Base-by-base conservation (phyloP, 2,888 invertebrate species). In the Mylabris sibirica region DNA sequence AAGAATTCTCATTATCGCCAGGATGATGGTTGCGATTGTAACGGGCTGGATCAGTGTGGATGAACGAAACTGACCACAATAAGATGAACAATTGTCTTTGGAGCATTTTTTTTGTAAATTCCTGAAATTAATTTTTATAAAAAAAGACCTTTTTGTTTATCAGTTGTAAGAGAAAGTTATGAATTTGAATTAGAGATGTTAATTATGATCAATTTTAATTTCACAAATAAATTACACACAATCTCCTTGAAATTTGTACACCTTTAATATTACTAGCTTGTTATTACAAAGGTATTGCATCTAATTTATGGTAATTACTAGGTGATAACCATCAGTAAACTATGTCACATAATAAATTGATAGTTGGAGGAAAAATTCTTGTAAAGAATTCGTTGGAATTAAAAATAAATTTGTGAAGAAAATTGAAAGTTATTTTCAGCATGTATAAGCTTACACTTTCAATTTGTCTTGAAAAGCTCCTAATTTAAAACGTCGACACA, bases 1-100 rank as follows among this genome's bases (percentile, higher is more conserved):
- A 65, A 11, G 71, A 69, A 60, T 76, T 78, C 41, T 76, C 77
- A 60, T 74, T 71, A 49, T 77, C 75, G 60, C 69, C 75, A 22
- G 4, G 72, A n/a, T 69, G 71, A 63, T 67, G 68, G 34, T 68
- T 68, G 59, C 49, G 49, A 53, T 57, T 63, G 20, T 65, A 59
- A 44, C 71, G 62, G 12, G 57, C 5, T 14, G 57, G 57, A 24
- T 57, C 57, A 12, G 57, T 12, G 9, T 57, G 12, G 8, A 57
- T 57, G 57, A 57, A 57, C 12, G 22, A 14, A 14, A 57, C 8
- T 57, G 57, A 57, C 57, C 57, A 57, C 12, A 57, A 57, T 57
- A 57, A 57, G 24, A 57, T 12, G 24, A 57, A 2, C 3, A 57
- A 12, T 24, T 57, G 17, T 3, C 8, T 3, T 57, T 24, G 57